A percentile compares a stretch with the other conserved stretches of the same genome.
Conservation (phyloP, 2,888 invertebrate species). For the Cheilosia scutellata region DNA sequence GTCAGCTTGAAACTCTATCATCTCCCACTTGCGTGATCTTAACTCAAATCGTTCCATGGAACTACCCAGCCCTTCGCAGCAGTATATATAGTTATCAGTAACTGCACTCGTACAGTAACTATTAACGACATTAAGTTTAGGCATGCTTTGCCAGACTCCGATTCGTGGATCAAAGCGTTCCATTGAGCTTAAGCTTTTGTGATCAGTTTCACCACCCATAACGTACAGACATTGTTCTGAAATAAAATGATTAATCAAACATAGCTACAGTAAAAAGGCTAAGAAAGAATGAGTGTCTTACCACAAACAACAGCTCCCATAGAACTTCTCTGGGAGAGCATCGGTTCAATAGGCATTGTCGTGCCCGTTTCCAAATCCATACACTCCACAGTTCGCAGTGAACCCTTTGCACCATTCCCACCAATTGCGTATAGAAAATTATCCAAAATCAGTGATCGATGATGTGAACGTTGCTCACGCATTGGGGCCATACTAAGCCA, state of each 20-base stretch:
- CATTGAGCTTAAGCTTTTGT: slow-evolving; percentile 78
- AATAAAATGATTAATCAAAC: slow-evolving; percentile 14
- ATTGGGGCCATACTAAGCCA: slow-evolving; percentile 78
- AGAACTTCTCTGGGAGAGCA: slow-evolving; percentile 79
- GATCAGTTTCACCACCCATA: slow-evolving; percentile 80
- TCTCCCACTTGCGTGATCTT: slow-evolving; percentile 78
- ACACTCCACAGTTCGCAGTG: slow-evolving; percentile 78
- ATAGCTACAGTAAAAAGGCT: neutral
- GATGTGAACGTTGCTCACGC: slow-evolving; percentile 78
- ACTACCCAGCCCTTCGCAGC: slow-evolving; percentile 79
- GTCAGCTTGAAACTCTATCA: slow-evolving; percentile 79
- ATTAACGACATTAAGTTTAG: slow-evolving; percentile 78
- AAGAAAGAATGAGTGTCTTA: slow-evolving; percentile 32
- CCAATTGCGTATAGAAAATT: slow-evolving; percentile 79
- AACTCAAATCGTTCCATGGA: slow-evolving; percentile 80
- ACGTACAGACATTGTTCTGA: slow-evolving; percentile 78
- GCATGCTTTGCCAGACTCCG: slow-evolving; percentile 78
- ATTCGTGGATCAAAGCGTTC: slow-evolving; percentile 79
- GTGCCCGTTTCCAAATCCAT: slow-evolving; percentile 78
- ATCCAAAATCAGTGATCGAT: slow-evolving; percentile 78
- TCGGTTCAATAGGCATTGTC: slow-evolving; percentile 77
- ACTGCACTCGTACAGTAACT: slow-evolving; percentile 80
- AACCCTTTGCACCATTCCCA: slow-evolving; percentile 78
- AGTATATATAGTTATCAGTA: slow-evolving; percentile 78
- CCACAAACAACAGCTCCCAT: slow-evolving; percentile 79